Base-by-base conservation (phyloP, 2,113 vertebrate species). In the Indri indri region DNA sequence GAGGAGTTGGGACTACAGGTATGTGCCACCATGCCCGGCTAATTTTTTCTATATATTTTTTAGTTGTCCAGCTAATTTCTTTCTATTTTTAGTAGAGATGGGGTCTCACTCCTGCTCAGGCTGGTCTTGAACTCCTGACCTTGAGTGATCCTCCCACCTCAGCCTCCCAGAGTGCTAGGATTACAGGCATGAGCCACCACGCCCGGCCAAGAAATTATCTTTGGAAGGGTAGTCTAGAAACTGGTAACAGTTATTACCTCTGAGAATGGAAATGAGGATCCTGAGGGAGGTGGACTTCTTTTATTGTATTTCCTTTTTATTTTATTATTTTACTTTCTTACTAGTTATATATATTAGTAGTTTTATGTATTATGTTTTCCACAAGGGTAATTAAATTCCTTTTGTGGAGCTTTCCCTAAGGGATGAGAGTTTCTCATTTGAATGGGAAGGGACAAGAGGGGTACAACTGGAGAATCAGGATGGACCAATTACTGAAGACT, bases 311-410 rank as follows among this genome's bases (percentile, higher is more conserved):
- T 94, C 17, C 47, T 94, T 92, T 90, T 37, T n/a, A 79, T 92
- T 90, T 37, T n/a, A 79, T 52, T 96, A 65, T 73, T 93, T 83
- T 45, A 92, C 23, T 93, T 77, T 45, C 42, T 95, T 92, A 87
- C 70, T 81, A 66, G 47, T 22, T 89, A 27, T 18, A 87, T 57
- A 12, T 61, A n/a, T 93, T 92, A 87, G 76, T 81, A 59, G 54
- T 45, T 89, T 10, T 34, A 93, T 45, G 32, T 52, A 42, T 52
- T 54, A 66, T 71, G 34, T 88, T 89, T 84, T 71, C 74, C 27
- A 89, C 82, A 95, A 79, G 16, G 18, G n/a, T 13, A 90, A 91
- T 50, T 54, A 7, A 63, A 17, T 79, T 83, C 3, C 66, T n/a
- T 85, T 89, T 81, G 81, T 13, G 83, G 73, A 89, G 34, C 37